phyloP scores from a whole-genome alignment of 2,888 invertebrate species.

The Fragum fragum region DNA sequence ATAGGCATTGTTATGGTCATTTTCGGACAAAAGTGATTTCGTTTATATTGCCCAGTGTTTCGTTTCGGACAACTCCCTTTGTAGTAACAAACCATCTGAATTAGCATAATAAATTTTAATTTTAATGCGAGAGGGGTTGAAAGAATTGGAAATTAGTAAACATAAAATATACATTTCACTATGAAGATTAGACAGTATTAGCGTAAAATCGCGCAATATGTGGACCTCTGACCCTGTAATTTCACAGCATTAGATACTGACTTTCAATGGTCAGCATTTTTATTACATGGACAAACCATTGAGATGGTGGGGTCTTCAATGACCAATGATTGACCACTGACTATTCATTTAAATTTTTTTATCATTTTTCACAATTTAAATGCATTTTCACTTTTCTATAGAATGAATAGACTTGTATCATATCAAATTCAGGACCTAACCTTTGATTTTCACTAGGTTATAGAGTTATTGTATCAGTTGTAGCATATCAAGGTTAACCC shows the following conservation, averaged over 20 bases:
- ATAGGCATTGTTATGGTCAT: conserved; percentile 44
- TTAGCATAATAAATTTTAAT: conserved; percentile 65
- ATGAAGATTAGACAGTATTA: conserved; percentile 60
- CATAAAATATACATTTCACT: conserved; percentile 68
- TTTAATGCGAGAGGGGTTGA: conserved; percentile 40
- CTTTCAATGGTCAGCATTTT: conserved; percentile 36
- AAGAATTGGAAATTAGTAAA: conserved; percentile 61
- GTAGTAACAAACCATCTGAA: conserved; percentile 48
- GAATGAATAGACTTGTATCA: conserved; percentile 31
- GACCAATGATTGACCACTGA: conserved; percentile 40
- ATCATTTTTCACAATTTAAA: conserved; percentile 64
- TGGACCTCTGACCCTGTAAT: conserved; percentile 63
- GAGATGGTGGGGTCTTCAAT: conserved; percentile 15
- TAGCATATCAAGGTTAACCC: background rate
- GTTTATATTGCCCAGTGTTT: conserved; percentile 30
- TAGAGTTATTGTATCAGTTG: background rate
- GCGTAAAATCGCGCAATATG: conserved; percentile 53
- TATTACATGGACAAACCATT: conserved; percentile 1
- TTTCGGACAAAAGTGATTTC: conserved; percentile 46
- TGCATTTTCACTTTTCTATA: conserved; percentile 65
- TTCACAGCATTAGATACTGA: conserved; percentile 43
- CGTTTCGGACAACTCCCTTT: conserved; percentile 40
- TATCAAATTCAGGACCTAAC: conserved; percentile 6
- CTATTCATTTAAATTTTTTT: conserved; percentile 59
- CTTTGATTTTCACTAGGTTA: conserved; percentile 7